These are phyloP conservation scores for Diploptera punctata DNA, from an alignment of 2,888 invertebrate species.

Conservation along the genomic window DNA sequence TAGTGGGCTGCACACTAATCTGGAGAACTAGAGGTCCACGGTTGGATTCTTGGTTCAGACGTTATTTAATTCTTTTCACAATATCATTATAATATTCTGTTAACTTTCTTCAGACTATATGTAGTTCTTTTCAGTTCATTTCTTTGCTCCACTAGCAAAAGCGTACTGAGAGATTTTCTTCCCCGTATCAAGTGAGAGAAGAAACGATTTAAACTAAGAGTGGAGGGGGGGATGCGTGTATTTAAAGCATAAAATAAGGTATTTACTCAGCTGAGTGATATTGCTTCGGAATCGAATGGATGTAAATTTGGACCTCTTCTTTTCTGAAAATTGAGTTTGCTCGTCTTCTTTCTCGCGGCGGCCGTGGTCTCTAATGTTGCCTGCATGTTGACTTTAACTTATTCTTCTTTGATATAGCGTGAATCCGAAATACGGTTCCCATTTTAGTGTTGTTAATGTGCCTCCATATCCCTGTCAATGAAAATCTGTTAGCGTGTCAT, in stretches of 20 bases:
- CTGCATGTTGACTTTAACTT: background rate
- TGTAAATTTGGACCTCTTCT: constrained; percentile 34
- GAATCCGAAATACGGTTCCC: background rate
- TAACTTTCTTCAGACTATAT: too few relatives aligned
- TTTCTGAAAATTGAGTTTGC: constrained; percentile 37
- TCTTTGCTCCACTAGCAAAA: too few relatives aligned
- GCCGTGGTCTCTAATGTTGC: constrained; percentile 30
- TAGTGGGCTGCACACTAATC: too few relatives aligned
- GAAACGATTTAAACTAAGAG: too few relatives aligned
- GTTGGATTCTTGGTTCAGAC: too few relatives aligned
- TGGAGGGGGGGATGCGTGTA: background rate
- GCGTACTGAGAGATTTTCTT: too few relatives aligned
- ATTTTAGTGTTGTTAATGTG: background rate
- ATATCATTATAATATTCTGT: too few relatives aligned
- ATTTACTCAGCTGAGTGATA: constrained; percentile 35
- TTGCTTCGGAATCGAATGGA: constrained; percentile 28
- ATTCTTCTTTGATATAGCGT: background rate
- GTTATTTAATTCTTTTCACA: too few relatives aligned
- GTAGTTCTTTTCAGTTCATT: too few relatives aligned
- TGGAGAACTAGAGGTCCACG: too few relatives aligned
- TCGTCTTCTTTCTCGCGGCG: background rate
- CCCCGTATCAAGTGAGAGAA: too few relatives aligned
- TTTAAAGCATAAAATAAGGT: constrained; percentile 1
- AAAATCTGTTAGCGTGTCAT: background rate
- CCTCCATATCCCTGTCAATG: background rate